phyloP scores from a whole-genome alignment of 2,888 invertebrate species.

The Agrotis clavis region DNA sequence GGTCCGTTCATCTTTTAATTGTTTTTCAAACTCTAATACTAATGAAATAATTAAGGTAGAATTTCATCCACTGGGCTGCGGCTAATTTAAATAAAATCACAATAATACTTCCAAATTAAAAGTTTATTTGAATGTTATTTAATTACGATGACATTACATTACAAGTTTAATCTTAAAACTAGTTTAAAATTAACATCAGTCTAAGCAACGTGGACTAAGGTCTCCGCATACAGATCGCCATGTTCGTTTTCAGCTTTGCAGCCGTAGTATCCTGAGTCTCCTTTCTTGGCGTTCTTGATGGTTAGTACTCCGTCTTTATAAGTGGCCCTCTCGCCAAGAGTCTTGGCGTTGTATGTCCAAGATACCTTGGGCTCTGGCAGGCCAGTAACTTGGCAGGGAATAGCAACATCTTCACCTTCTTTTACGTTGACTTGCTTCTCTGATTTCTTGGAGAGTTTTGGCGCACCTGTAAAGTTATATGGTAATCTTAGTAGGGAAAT shows the following conservation, averaged over 20 bases:
- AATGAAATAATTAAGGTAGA: too few species aligned
- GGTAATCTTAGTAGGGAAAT: background rate
- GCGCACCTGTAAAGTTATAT: constrained; percentile 71
- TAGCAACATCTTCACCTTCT: constrained; percentile 74
- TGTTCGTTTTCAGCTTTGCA: constrained; percentile 77
- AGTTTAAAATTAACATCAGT: constrained; percentile 7
- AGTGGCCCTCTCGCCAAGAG: constrained; percentile 61
- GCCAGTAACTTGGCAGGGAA: constrained; percentile 77
- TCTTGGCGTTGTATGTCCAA: constrained; percentile 78
- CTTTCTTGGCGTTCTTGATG: constrained; percentile 75
- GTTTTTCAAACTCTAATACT: too few species aligned
- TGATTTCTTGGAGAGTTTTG: constrained; percentile 71
- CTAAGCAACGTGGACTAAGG: constrained; percentile 61
- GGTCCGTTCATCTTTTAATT: too few species aligned
- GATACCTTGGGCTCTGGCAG: constrained; percentile 71
- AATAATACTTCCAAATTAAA: constrained; percentile 2
- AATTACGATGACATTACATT: constrained; percentile 10
- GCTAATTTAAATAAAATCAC: background rate
- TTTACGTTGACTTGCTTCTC: constrained; percentile 68
- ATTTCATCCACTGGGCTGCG: too few species aligned
- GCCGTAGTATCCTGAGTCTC: constrained; percentile 82
- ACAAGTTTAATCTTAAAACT: constrained; percentile 26
- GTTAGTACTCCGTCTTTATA: constrained; percentile 71
- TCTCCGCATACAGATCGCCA: constrained; percentile 77
- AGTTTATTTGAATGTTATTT: constrained; percentile 20